A percentile compares a stretch with the other conserved stretches of the same genome.
Conservation (phyloP, 2,888 invertebrate genomes). For the Spodoptera littoralis region DNA sequence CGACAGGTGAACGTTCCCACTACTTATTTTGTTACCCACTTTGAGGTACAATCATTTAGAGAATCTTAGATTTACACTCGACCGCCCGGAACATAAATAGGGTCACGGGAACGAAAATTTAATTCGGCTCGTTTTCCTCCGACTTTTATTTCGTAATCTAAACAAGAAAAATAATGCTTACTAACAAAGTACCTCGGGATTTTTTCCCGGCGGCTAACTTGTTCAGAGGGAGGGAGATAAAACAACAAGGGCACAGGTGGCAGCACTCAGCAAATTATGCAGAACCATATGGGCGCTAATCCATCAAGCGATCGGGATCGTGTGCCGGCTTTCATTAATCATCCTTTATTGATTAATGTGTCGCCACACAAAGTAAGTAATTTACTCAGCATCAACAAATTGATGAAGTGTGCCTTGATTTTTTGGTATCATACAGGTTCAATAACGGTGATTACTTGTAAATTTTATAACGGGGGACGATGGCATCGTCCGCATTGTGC, state of each 20-base stretch:
- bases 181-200: slow-evolving; percentile 35
- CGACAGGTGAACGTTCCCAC: slow-evolving; percentile 50
- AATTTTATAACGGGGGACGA: slow-evolving; percentile 1
- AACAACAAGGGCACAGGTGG: slow-evolving; percentile 80
- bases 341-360: slow-evolving; percentile 87
- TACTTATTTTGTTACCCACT: slow-evolving; percentile 43
- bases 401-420: slow-evolving; percentile 75
- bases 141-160: slow-evolving; percentile 45
- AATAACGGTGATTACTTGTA: slow-evolving; percentile 8
- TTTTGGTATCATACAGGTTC: slow-evolving; percentile 56
- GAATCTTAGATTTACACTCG: slow-evolving; percentile 54
- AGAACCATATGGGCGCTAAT: slow-evolving; percentile 86
- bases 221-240: slow-evolving; percentile 59
- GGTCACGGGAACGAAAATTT: slow-evolving; percentile 40
- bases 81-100: slow-evolving; percentile 46
- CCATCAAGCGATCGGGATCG: slow-evolving; percentile 85
- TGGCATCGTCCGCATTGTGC: neutral
- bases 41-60: slow-evolving; percentile 47
- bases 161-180: slow-evolving; percentile 47
- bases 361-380: slow-evolving; percentile 83
- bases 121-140: slow-evolving; percentile 35
- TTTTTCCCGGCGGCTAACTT: slow-evolving; percentile 47
- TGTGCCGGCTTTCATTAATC: slow-evolving; percentile 83
- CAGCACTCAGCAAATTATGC: slow-evolving; percentile 84
- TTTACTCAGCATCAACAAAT: slow-evolving; percentile 75